Conservation (phyloP, 2,113 vertebrate genomes). For the Ctenomys sociabilis region DNA sequence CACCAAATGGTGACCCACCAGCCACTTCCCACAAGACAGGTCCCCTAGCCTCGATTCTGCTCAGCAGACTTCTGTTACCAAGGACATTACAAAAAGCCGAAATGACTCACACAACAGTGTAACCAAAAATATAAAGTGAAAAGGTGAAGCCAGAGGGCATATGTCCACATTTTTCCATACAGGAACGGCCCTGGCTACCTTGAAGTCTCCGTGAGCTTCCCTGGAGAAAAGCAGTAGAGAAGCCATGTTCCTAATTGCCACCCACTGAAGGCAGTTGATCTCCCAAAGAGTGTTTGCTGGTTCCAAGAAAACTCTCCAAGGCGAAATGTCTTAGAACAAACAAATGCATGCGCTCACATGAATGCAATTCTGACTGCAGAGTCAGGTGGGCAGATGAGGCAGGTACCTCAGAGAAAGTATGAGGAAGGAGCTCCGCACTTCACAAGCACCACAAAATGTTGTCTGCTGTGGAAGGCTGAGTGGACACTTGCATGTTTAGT, state of each 20-base stretch:
- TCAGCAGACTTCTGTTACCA: neutral
- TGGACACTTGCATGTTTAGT: neutral
- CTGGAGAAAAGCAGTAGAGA: neutral
- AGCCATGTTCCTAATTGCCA: slow-evolving; percentile 11
- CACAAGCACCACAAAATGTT: neutral
- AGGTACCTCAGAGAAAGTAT: neutral
- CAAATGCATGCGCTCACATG: neutral
- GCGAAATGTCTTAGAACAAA: neutral
- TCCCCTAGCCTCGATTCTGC: neutral
- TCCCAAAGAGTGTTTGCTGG: neutral
- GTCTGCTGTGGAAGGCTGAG: neutral
- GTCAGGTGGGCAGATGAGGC: neutral
- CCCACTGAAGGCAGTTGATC: neutral
- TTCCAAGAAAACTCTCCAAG: neutral
- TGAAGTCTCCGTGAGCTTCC: neutral
- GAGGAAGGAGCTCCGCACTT: neutral
- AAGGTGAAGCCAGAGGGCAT: neutral
- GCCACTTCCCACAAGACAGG: neutral
- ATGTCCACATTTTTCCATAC: neutral
- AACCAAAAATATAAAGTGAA: neutral
- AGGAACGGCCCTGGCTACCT: neutral
- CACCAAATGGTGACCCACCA: neutral
- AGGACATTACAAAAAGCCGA: neutral
- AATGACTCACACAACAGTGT: neutral
- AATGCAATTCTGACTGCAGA: neutral